phyloP scores from a whole-genome alignment of 2,888 invertebrate genomes.

The Diaprepes abbreviatus region DNA sequence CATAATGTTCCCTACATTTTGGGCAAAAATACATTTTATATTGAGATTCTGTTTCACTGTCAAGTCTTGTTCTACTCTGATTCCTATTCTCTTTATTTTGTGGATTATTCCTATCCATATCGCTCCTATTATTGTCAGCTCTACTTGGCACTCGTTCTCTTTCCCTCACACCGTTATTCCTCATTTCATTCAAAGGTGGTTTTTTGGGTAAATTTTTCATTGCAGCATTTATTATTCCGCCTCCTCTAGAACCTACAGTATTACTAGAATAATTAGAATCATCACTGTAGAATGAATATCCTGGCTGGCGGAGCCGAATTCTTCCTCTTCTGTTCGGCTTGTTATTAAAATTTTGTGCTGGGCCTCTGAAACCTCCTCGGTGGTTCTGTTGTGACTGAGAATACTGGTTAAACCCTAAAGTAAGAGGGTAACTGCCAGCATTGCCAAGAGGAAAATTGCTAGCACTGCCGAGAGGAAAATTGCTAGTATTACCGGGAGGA shows the following conservation, averaged over 20 bases:
- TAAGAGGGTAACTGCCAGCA: neutral
- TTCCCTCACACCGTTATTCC: neutral
- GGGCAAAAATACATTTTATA: constrained; percentile 33
- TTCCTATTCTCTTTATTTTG: neutral
- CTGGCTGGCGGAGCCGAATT: neutral
- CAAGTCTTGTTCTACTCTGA: neutral
- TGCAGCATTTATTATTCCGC: neutral
- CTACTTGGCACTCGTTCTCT: neutral
- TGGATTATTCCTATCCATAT: neutral
- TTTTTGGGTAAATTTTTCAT: constrained; percentile 1
- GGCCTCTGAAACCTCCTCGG: neutral
- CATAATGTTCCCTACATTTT: constrained; percentile 25
- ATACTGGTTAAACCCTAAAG: constrained; percentile 2
- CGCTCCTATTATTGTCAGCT: neutral
- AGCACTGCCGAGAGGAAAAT: neutral
- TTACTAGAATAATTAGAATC: constrained; percentile 8
- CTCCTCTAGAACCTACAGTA: neutral
- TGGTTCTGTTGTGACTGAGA: neutral
- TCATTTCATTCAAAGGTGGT: neutral
- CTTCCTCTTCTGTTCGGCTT: constrained; percentile 2
- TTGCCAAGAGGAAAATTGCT: neutral
- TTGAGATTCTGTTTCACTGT: constrained; percentile 8
- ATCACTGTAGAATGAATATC: constrained; percentile 17
- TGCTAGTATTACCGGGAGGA: no score
- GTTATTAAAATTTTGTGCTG: neutral